Percentiles rank a stretch among this genome's conserved stretches.
These are phyloP conservation scores for Diplolepis rosae DNA, from an alignment of 2,888 invertebrate species.

Conservation along the genomic window DNA sequence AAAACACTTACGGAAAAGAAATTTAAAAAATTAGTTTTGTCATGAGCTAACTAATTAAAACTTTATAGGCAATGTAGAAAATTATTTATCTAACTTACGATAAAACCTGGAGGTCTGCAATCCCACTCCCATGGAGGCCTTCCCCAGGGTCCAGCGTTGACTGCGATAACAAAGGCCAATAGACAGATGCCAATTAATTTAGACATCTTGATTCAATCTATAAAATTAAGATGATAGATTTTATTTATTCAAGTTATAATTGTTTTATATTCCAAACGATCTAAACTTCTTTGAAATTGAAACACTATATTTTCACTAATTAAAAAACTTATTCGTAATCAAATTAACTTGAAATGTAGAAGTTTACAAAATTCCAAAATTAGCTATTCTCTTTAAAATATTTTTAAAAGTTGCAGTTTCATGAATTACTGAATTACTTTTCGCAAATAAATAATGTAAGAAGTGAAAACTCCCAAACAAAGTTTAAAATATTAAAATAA, in stretches of 20 bases:
- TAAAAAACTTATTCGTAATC: background rate
- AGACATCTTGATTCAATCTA: conserved; percentile 2
- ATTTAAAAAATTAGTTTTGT: too few species aligned
- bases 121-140: conserved; percentile 27
- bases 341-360: too few species aligned
- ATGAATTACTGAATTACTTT: too few species aligned
- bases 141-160: conserved; percentile 17
- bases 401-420: too few species aligned
- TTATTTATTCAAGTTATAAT: background rate
- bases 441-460: too few species aligned
- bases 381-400: too few species aligned
- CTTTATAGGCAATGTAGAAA: background rate
- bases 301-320: background rate
- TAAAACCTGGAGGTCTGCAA: conserved; percentile 19
- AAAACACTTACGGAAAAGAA: too few species aligned
- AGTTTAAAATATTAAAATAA: background rate
- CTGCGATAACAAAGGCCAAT: conserved; percentile 19
- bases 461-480: too few species aligned
- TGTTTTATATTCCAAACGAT: background rate
- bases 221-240: background rate
- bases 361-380: too few species aligned
- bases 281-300: background rate
- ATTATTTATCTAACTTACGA: conserved; percentile 3
- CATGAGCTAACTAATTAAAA: too few species aligned
- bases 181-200: conserved; percentile 1